Evolutionary conservation across 2,113 vertebrate genomes (phyloP).

Genomic region (Perca schrenkii): DNA sequence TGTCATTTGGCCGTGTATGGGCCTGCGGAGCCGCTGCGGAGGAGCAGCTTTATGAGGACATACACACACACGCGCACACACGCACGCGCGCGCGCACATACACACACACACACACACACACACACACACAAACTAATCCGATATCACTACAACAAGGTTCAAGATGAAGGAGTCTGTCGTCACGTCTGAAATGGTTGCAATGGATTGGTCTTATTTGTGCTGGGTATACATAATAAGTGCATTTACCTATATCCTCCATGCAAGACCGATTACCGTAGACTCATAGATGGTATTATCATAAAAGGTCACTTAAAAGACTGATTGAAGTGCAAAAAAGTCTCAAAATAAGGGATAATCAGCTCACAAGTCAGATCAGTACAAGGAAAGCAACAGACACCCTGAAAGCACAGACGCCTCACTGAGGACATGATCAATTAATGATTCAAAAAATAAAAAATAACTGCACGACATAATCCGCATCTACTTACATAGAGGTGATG

Average conservation of each 20-base stretch:
- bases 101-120: background rate
- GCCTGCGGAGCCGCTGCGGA: conserved; percentile 73
- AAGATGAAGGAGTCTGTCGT: conserved; percentile 40
- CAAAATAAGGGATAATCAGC: background rate
- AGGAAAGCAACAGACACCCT: conserved; percentile 46
- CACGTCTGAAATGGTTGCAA: background rate
- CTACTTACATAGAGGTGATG: conserved; percentile 97
- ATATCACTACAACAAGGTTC: background rate
- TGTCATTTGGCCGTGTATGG: conserved; percentile 45
- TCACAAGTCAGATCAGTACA: conserved; percentile 56
- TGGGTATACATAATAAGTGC: conserved; percentile 19
- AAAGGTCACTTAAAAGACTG: conserved; percentile 8
- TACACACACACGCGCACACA: background rate
- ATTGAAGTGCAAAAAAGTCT: conserved; percentile 47
- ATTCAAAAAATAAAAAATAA: conserved; percentile 7
- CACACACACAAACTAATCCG: background rate
- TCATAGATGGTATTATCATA: background rate
- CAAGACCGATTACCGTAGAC: too few relatives aligned
- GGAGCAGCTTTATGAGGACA: conserved; percentile 69
- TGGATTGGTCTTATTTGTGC: conserved; percentile 16
- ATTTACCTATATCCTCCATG: background rate
- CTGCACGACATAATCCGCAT: conserved; percentile 51
- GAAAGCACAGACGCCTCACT: conserved; percentile 19
- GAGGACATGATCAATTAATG: conserved; percentile 46
- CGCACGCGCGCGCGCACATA: background rate